Percentiles rank a stretch among this genome's conserved stretches.
These are phyloP conservation scores for Brachypodius melanocephalos DNA, from an alignment of 2,113 vertebrate genomes.

Conservation along the genomic window DNA sequence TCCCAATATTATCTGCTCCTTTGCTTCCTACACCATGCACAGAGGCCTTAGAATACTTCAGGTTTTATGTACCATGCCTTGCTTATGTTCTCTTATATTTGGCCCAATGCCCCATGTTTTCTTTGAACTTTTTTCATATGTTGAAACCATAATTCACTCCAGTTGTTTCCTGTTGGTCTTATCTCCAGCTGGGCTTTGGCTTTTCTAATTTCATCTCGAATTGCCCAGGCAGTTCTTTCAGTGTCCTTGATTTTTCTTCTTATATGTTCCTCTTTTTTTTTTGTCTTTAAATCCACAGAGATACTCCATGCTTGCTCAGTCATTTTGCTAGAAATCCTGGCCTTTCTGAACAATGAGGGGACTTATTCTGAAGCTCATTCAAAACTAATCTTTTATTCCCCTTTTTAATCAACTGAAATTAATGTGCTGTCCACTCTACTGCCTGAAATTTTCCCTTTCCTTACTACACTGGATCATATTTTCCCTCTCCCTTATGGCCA, in stretches of 20 bases:
- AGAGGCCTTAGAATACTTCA: background rate
- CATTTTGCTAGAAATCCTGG: background rate
- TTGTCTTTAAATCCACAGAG: background rate
- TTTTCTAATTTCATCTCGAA: background rate
- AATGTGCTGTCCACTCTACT: background rate
- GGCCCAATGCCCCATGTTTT: background rate
- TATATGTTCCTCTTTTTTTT: background rate
- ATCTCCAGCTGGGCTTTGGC: background rate
- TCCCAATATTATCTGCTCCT: background rate
- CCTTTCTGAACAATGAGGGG: background rate
- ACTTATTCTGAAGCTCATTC: background rate
- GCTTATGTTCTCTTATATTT: background rate
- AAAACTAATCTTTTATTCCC: background rate
- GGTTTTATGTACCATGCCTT: background rate
- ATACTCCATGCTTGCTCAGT: background rate
- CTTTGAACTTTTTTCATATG: background rate
- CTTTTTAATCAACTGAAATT: background rate
- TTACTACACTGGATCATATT: background rate
- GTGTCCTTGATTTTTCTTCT: background rate
- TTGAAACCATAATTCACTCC: background rate
- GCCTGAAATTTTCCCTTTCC: background rate
- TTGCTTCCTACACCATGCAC: background rate
- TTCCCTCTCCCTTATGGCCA: background rate
- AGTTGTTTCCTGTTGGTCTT: background rate
- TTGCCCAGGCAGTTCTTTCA: background rate